phyloP scores from a whole-genome alignment of 2,888 invertebrate genomes.

The Scrobipalpa atriplicella region DNA sequence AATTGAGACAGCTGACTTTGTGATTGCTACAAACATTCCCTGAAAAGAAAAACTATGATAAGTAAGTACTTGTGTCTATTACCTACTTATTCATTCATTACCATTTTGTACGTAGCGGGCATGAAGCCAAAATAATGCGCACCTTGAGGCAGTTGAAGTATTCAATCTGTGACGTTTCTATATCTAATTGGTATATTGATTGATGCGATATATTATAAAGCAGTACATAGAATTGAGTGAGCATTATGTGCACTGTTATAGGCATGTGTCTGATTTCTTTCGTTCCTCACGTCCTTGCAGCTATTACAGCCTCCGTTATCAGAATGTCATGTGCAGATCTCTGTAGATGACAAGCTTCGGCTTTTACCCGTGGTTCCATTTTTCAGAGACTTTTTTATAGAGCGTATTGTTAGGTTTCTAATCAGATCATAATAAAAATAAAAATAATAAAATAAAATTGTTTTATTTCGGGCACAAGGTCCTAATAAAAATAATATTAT shows the following conservation, averaged over 20 bases:
- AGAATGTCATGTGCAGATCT: not conserved
- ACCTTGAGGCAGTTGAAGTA: constrained; percentile 4
- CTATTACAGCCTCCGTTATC: not conserved
- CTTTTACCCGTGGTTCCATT: not conserved
- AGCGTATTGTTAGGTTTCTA: too few species aligned
- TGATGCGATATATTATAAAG: not conserved
- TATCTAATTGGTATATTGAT: constrained; percentile 2
- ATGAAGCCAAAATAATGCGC: constrained; percentile 2
- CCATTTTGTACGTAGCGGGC: not conserved
- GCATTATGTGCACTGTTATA: not conserved
- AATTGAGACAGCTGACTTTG: not conserved
- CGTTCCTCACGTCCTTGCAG: not conserved
- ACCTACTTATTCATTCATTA: constrained; percentile 1
- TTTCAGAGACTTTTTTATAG: not conserved
- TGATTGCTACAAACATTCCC: not conserved
- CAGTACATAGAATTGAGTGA: not conserved
- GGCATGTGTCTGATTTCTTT: not conserved
- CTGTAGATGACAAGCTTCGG: not conserved
- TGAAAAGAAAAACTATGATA: not conserved
- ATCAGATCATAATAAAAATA: too few species aligned
- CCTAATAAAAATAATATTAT: too few species aligned
- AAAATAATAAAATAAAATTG: too few species aligned
- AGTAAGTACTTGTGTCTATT: not conserved
- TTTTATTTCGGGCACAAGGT: too few species aligned
- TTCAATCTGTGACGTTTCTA: not conserved